phyloP scores from a whole-genome alignment of 1,140 invertebrate species.

The Pseudomyrmex dendroicus region DNA sequence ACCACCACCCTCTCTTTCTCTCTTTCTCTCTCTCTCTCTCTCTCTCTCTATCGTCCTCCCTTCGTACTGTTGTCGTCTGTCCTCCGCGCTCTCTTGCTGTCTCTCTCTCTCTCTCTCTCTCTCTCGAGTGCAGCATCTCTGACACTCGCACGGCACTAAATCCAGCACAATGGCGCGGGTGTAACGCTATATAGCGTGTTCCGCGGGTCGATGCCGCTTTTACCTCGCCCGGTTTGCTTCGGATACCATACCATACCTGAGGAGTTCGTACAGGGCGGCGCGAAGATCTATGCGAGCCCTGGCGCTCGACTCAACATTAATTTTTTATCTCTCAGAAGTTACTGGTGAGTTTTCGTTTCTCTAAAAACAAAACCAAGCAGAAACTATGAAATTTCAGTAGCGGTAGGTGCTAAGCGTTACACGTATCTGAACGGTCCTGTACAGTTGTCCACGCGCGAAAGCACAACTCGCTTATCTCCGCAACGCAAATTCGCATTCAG shows the following conservation, averaged over 20 bases:
- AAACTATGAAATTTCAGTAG: background rate
- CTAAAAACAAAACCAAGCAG: background rate
- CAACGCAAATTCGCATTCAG: slow-evolving; percentile 9
- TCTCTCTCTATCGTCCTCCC: background rate
- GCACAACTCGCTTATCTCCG: background rate
- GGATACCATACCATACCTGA: slow-evolving; percentile 31
- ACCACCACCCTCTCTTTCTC: slow-evolving; percentile 8
- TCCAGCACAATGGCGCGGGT: slow-evolving; percentile 58
- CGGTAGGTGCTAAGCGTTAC: too few relatives aligned
- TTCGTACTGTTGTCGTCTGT: slow-evolving; percentile 28
- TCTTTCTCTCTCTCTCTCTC: background rate
- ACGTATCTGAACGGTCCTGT: background rate
- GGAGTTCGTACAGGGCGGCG: slow-evolving; percentile 27
- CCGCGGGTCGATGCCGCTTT: slow-evolving; percentile 55
- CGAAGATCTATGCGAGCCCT: slow-evolving; percentile 5
- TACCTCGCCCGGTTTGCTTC: slow-evolving; percentile 47
- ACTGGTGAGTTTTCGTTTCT: background rate
- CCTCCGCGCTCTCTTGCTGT: slow-evolving; percentile 13
- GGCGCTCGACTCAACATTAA: too few relatives aligned
- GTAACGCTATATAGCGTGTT: slow-evolving; percentile 52
- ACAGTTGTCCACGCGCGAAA: background rate
- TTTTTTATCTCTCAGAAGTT: background rate
- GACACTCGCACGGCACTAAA: slow-evolving; percentile 57
- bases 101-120: background rate
- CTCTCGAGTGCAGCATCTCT: slow-evolving; percentile 56